Conservation (phyloP, 2,113 vertebrate genomes). For the Stegostoma tigrinum region DNA sequence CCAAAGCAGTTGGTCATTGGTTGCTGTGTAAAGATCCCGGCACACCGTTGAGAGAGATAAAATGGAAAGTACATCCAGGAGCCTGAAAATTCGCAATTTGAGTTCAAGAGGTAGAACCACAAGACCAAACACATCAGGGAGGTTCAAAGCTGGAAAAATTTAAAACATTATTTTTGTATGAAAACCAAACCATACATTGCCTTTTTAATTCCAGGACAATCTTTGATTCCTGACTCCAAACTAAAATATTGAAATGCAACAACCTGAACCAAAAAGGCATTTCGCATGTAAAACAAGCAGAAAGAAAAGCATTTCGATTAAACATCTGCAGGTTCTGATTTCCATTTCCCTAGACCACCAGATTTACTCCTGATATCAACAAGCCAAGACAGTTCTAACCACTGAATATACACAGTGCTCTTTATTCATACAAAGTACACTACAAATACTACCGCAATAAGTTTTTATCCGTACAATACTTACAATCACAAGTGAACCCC, state of each 20-base stretch:
- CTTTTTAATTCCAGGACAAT: not conserved
- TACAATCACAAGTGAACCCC: too few relatives aligned
- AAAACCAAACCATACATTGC: not conserved
- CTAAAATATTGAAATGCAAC: not conserved
- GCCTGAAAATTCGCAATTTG: conserved; percentile 75
- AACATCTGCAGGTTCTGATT: too few relatives aligned
- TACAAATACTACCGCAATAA: too few relatives aligned
- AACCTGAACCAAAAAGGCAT: not conserved
- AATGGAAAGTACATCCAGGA: conserved; percentile 71
- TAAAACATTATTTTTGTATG: not conserved
- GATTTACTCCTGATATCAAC: too few relatives aligned
- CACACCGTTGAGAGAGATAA: conserved; percentile 69
- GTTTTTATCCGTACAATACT: too few relatives aligned
- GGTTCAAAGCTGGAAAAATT: conserved; percentile 66
- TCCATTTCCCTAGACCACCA: too few relatives aligned
- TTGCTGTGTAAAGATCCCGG: conserved; percentile 58
- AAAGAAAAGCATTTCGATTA: not conserved
- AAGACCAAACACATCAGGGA: conserved; percentile 83
- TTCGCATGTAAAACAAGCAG: not conserved
- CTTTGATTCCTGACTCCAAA: not conserved
- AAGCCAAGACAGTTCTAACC: too few relatives aligned
- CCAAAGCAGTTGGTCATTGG: conserved; percentile 77
- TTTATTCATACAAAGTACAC: too few relatives aligned
- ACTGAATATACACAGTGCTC: too few relatives aligned
- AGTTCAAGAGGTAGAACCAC: conserved; percentile 79